Percentiles rank a stretch among this genome's conserved stretches.
Evolutionary conservation across 2,797 vertebrate genomes (phyloP).

Genomic region (Sebastiscus tertius): DNA sequence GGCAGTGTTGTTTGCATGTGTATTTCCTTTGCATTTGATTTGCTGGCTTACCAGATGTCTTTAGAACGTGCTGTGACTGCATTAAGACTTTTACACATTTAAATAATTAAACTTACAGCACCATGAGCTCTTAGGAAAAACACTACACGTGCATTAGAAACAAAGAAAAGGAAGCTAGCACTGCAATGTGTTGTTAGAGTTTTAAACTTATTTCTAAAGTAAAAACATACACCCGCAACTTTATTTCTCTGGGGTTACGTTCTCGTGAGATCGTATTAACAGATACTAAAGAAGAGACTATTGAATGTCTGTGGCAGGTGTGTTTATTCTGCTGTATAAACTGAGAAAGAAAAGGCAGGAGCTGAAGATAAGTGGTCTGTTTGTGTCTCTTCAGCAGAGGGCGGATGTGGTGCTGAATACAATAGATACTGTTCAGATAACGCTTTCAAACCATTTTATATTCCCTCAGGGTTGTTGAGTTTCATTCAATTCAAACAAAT

Average conservation of each 20-base stretch:
- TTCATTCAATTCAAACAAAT: neutral
- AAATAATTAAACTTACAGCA: neutral
- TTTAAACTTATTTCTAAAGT: neutral
- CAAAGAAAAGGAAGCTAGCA: neutral
- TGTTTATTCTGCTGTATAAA: conserved; percentile 48
- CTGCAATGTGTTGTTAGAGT: neutral
- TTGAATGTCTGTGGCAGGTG: conserved; percentile 31
- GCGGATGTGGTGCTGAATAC: conserved; percentile 35
- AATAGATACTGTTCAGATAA: conserved; percentile 11
- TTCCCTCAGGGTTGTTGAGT: neutral
- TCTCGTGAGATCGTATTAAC: conserved; percentile 16
- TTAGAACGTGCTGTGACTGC: neutral
- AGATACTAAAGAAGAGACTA: neutral
- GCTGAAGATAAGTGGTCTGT: conserved; percentile 25
- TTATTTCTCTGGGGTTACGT: neutral
- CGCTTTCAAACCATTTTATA: neutral
- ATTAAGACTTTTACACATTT: neutral
- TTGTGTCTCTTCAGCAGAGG: conserved; percentile 3
- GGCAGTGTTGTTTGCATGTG: neutral
- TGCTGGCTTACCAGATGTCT: neutral
- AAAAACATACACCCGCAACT: neutral
- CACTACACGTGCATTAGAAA: neutral
- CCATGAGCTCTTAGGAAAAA: neutral
- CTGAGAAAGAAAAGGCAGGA: conserved; percentile 16
- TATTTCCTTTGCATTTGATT: neutral